These are phyloP conservation scores for Spodoptera picta DNA, from an alignment of 2,888 invertebrate genomes.

Conservation along the genomic window DNA sequence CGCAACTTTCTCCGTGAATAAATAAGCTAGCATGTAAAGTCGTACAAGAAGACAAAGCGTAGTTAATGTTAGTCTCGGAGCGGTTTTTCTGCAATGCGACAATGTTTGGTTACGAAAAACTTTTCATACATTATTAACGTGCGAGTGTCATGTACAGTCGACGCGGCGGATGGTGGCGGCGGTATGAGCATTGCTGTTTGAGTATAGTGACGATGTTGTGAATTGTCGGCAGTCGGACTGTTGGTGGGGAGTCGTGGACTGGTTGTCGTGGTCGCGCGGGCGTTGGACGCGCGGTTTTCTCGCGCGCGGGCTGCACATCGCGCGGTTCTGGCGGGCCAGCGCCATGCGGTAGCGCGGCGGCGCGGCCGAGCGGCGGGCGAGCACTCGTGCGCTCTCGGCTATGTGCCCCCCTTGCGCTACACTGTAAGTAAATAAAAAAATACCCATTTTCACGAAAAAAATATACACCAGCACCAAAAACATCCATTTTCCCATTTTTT, in stretches of 20 bases:
- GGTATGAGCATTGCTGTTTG: slow-evolving; percentile 38
- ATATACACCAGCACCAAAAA: not conserved
- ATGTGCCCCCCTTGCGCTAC: slow-evolving; percentile 88
- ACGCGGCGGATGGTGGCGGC: slow-evolving; percentile 52
- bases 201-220: slow-evolving; percentile 63
- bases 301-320: slow-evolving; percentile 64
- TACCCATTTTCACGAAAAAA: slow-evolving; percentile 9
- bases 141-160: slow-evolving; percentile 54
- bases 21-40: slow-evolving; percentile 59
- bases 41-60: slow-evolving; percentile 54
- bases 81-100: slow-evolving; percentile 84
- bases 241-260: slow-evolving; percentile 81
- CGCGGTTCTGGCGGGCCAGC: slow-evolving; percentile 67
- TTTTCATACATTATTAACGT: slow-evolving; percentile 68
- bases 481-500: not conserved
- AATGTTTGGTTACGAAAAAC: slow-evolving; percentile 67
- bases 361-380: slow-evolving; percentile 84
- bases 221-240: slow-evolving; percentile 86
- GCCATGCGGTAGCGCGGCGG: slow-evolving; percentile 81
- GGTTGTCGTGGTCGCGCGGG: slow-evolving; percentile 66
- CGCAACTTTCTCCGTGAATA: slow-evolving; percentile 57
- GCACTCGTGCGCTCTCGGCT: slow-evolving; percentile 85
- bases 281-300: slow-evolving; percentile 47
- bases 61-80: slow-evolving; percentile 49
- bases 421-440: slow-evolving; percentile 78